Evolutionary conservation across 2,888 invertebrate species (phyloP).

Genomic region (Cylindroiulus punctatus): DNA sequence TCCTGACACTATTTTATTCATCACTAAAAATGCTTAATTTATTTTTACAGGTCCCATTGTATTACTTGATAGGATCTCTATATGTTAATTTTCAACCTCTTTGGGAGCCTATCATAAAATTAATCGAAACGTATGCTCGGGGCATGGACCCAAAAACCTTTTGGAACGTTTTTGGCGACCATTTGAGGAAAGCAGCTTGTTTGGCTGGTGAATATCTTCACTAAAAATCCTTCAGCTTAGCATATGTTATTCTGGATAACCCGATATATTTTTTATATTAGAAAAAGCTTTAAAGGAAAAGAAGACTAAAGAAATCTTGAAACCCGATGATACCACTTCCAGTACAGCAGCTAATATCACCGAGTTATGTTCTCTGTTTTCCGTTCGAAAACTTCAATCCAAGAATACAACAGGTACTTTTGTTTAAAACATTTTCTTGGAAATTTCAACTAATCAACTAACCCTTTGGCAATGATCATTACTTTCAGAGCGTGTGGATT

Average conservation of each 20-base stretch:
- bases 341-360: not conserved
- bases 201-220: not conserved
- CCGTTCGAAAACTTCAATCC: not conserved
- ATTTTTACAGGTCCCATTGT: conserved; percentile 72
- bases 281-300: conserved; percentile 19
- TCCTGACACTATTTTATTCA: too few species aligned
- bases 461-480: not conserved
- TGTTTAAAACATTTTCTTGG: conserved; percentile 59
- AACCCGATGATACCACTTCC: not conserved
- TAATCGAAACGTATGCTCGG: conserved; percentile 79
- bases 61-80: conserved; percentile 81
- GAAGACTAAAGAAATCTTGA: not conserved
- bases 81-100: conserved; percentile 88
- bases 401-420: not conserved
- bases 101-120: conserved; percentile 84
- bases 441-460: not conserved
- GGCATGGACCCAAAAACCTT: conserved; percentile 73
- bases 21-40: not conserved
- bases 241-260: not conserved
- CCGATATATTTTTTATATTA: not conserved
- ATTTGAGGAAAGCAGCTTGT: conserved; percentile 23
- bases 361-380: not conserved
- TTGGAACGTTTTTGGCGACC: conserved; percentile 76
- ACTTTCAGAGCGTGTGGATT: conserved; percentile 74
- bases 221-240: not conserved